Conservation (phyloP, 1,140 invertebrate genomes). For the Sinonovacula constricta region DNA sequence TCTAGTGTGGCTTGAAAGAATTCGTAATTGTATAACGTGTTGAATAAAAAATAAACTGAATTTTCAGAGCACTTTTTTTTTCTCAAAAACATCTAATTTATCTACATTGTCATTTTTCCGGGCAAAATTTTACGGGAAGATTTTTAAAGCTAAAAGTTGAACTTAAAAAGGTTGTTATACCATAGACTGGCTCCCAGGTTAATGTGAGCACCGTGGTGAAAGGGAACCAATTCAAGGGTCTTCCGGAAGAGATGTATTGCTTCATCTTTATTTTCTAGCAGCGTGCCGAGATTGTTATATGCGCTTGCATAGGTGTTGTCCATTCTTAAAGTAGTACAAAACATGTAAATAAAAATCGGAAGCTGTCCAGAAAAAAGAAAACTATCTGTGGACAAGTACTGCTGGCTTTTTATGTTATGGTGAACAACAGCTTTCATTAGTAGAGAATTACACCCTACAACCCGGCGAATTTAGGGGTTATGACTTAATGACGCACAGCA, state of each 20-base stretch:
- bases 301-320: conserved; percentile 93
- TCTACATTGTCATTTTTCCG: not conserved
- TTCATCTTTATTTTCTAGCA: conserved; percentile 83
- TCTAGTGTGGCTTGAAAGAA: not conserved
- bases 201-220: conserved; percentile 91
- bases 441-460: no score
- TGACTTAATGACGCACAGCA: no score
- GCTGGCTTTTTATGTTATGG: no score
- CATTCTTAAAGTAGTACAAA: conserved; percentile 84
- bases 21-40: not conserved
- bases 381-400: not conserved
- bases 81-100: not conserved
- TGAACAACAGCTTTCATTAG: no score
- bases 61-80: not conserved
- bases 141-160: not conserved
- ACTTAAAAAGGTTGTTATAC: conserved; percentile 76
- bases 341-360: no score
- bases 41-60: not conserved
- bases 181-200: conserved; percentile 91
- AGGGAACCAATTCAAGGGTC: conserved; percentile 86
- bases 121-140: not conserved
- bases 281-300: conserved; percentile 92
- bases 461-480: no score
- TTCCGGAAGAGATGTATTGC: conserved; percentile 88
- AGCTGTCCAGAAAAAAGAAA: not conserved